A percentile compares a stretch with the other conserved stretches of the same genome.
phyloP scores from a whole-genome alignment of 2,888 invertebrate genomes.

The Aspidiotus rigidus region DNA sequence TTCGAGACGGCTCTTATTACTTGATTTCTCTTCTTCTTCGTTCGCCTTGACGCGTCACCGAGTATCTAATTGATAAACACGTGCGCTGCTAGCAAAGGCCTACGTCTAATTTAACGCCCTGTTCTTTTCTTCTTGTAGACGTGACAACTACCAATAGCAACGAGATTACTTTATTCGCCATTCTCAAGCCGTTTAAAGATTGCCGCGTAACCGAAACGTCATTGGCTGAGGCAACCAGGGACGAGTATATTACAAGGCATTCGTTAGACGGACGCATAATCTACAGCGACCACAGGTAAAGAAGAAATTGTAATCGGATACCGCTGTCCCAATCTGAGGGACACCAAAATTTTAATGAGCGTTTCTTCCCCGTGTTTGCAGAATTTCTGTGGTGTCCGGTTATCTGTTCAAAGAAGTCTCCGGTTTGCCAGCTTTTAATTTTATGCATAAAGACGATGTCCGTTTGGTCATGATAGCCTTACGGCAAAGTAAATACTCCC shows the following conservation, averaged over 20 bases:
- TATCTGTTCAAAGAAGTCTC: constrained; percentile 82
- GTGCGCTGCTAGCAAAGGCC: not conserved
- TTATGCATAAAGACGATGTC: constrained; percentile 82
- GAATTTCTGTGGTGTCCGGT: constrained; percentile 78
- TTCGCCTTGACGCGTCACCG: not conserved
- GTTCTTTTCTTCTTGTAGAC: constrained; percentile 11
- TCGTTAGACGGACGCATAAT: constrained; percentile 80
- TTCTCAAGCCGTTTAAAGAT: constrained; percentile 63
- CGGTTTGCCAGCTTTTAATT: constrained; percentile 78
- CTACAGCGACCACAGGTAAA: constrained; percentile 67
- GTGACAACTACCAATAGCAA: constrained; percentile 33
- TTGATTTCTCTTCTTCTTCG: not conserved
- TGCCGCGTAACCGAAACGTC: constrained; percentile 57
- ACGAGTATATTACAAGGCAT: constrained; percentile 85
- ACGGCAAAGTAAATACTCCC: constrained; percentile 59
- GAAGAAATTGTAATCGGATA: too few species aligned
- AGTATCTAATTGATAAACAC: not conserved
- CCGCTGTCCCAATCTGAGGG: too few species aligned
- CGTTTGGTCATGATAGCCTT: constrained; percentile 81
- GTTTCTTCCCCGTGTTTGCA: constrained; percentile 39
- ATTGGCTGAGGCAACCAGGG: constrained; percentile 58
- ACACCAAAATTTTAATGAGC: too few species aligned
- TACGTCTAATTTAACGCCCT: not conserved
- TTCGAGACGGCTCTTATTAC: too few species aligned
- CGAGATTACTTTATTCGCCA: constrained; percentile 42